Evolutionary conservation across 2,888 invertebrate genomes (phyloP).

Genomic region (Andrena minutula): DNA sequence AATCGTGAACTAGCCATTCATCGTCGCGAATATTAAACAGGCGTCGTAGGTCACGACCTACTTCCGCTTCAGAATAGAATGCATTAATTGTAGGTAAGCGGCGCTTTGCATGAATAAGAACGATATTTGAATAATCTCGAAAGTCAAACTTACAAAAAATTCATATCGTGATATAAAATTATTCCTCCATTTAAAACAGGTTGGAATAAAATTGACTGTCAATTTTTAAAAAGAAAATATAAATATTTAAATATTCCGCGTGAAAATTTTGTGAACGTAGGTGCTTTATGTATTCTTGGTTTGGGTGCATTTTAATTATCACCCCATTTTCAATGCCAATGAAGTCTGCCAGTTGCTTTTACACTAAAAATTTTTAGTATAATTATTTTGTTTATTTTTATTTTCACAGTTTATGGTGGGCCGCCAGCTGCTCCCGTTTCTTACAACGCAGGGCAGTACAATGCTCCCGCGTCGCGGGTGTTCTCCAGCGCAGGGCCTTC

Average conservation of each 20-base stretch:
- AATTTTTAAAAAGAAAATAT: no score
- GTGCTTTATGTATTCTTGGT: no score
- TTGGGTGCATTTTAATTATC: no score
- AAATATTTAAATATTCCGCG: no score
- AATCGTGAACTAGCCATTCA: conserved; percentile 46
- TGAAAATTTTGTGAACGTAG: no score
- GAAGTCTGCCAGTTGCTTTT: conserved; percentile 61
- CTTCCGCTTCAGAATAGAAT: conserved; percentile 25
- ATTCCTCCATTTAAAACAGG: no score
- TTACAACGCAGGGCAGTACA: conserved; percentile 71
- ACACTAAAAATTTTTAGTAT: background rate
- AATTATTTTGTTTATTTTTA: background rate
- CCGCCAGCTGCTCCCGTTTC: conserved; percentile 60
- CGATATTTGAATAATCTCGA: no score
- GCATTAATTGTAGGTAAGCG: background rate
- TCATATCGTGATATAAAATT: no score
- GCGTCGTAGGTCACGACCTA: conserved; percentile 35
- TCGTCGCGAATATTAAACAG: conserved; percentile 10
- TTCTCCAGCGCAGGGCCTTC: conserved; percentile 49
- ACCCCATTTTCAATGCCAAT: background rate
- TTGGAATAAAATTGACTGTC: no score
- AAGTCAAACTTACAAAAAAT: no score
- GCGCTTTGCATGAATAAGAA: background rate
- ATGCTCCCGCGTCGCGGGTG: conserved; percentile 43
- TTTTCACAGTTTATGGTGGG: conserved; percentile 71